Conservation (phyloP, 1,140 invertebrate species). For the Arctopsyche grandis region DNA sequence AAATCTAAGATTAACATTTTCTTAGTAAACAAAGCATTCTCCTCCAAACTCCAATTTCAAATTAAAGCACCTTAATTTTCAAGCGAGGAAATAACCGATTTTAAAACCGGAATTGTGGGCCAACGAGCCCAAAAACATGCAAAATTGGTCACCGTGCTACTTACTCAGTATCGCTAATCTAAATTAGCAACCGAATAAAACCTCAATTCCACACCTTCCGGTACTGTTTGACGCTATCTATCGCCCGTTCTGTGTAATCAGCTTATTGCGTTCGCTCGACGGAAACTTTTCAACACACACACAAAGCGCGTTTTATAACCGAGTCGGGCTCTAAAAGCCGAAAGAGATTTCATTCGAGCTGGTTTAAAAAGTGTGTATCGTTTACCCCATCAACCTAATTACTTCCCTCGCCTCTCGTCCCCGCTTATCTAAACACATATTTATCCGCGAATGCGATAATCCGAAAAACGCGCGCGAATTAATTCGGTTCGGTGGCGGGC, state of each 20-base stretch:
- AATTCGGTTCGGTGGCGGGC: slow-evolving; percentile 33
- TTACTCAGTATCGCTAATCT: no score
- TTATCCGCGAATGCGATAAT: slow-evolving; percentile 22
- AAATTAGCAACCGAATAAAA: no score
- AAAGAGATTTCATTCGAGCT: slow-evolving; percentile 12
- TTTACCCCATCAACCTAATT: slow-evolving; percentile 38
- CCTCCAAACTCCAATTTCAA: no score
- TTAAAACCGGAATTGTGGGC: no score
- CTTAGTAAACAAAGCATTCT: no score
- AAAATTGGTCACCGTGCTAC: no score
- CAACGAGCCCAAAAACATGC: no score
- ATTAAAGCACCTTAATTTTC: no score
- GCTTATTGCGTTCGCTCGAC: slow-evolving; percentile 15
- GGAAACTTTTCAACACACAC: neutral
- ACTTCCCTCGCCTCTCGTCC: slow-evolving; percentile 2
- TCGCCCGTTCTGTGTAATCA: slow-evolving; percentile 13
- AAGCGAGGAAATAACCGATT: no score
- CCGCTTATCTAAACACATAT: slow-evolving; percentile 20
- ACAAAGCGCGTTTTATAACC: slow-evolving; percentile 24
- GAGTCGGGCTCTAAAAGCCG: slow-evolving; percentile 15
- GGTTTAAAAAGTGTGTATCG: slow-evolving; percentile 35
- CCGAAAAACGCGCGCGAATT: slow-evolving; percentile 32
- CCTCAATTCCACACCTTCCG: no score
- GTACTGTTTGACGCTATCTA: neutral
- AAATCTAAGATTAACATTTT: no score